Conservation (phyloP, 35 echinoderm and acorn worm genomes). For the Eucidaris tribuloides region DNA sequence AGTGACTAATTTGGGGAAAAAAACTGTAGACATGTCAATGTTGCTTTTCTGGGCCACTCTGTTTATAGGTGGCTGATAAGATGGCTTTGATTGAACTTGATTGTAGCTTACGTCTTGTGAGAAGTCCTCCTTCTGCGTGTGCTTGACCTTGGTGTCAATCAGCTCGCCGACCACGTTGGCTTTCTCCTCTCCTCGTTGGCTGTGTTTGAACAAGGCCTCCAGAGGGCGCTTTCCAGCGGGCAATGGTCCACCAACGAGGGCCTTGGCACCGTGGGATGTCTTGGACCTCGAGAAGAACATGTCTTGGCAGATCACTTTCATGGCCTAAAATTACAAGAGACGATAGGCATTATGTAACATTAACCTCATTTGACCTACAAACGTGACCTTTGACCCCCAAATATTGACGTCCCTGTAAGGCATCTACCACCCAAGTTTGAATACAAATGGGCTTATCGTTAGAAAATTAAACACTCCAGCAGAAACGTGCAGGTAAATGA, state of each 20-base stretch:
- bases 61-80: neutral
- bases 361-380: too few relatives aligned
- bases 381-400: too few relatives aligned
- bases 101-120: constrained; percentile 46
- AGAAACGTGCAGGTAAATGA: too few relatives aligned
- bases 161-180: constrained; percentile 81
- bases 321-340: too few relatives aligned
- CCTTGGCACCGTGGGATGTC: constrained; percentile 23
- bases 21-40: too few relatives aligned
- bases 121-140: constrained; percentile 78
- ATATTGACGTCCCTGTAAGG: too few relatives aligned
- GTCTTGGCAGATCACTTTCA: constrained; percentile 91
- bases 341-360: too few relatives aligned
- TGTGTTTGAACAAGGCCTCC: constrained; percentile 65
- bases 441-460: too few relatives aligned
- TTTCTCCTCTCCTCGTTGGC: constrained; percentile 62
- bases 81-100: neutral
- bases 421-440: too few relatives aligned
- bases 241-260: constrained; percentile 36
- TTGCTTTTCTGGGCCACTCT: too few relatives aligned
- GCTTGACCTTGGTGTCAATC: constrained; percentile 58
- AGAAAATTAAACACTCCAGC: too few relatives aligned
- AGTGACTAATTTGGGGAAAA: too few relatives aligned
- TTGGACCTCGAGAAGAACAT: constrained; percentile 96
- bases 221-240: constrained; percentile 61